Percentiles rank a stretch among this genome's conserved stretches.
phyloP scores from a whole-genome alignment of 2,113 vertebrate genomes.

The Elephas maximus region DNA sequence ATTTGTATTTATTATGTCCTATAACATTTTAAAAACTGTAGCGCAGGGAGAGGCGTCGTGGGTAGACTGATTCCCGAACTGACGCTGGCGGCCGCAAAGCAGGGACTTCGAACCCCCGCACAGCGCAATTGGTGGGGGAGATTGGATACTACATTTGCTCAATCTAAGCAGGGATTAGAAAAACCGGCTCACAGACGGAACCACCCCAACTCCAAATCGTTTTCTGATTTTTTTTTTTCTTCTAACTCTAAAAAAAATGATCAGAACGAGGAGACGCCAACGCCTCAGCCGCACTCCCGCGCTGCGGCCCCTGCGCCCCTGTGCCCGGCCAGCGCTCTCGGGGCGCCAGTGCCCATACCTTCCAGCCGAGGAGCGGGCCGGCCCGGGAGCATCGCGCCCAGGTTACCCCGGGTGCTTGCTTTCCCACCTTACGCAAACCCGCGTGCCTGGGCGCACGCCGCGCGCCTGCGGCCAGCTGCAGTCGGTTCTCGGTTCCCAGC shows the following conservation, averaged over 20 bases:
- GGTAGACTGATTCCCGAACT: rapidly evolving
- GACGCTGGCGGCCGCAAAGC: neutral
- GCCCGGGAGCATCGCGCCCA: neutral
- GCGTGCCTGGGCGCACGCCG: no score
- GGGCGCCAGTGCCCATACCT: rapidly evolving
- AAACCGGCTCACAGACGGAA: neutral
- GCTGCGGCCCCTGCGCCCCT: rapidly evolving
- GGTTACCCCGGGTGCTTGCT: rapidly evolving
- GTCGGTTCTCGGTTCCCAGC: neutral
- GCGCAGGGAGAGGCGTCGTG: neutral
- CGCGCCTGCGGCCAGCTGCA: neutral
- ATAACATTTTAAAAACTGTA: neutral
- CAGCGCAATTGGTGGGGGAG: neutral
- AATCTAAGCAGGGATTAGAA: neutral
- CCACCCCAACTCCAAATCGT: neutral
- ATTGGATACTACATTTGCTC: neutral
- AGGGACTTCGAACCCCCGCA: neutral
- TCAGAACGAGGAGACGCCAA: neutral
- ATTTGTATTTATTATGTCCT: neutral
- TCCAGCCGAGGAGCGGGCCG: rapidly evolving
- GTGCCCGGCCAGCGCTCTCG: neutral
- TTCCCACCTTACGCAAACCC: no score
- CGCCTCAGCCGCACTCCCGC: neutral
- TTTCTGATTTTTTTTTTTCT: neutral
- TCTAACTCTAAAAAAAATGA: neutral